Base-by-base conservation (phyloP, 2,888 invertebrate species). In the Gymnocheta viridis region DNA sequence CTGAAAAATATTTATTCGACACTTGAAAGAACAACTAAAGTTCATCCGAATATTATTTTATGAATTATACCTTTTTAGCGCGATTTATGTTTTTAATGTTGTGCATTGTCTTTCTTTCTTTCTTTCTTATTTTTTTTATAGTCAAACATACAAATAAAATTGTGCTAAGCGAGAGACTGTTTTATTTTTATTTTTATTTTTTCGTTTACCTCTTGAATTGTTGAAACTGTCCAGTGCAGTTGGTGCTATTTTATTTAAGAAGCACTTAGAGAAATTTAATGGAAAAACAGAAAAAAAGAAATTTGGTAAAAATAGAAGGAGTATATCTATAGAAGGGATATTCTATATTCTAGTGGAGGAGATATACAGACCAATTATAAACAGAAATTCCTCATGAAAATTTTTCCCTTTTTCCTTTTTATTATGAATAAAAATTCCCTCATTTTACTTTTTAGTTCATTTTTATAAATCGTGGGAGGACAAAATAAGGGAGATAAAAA, bases 191-290 rank as follows among this genome's bases (percentile, higher is more conserved):
- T n/a, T n/a, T n/a, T n/a, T n/a, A n/a, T n/a, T n/a, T n/a, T 66
- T 67, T 64, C 49, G 24, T 49, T 62, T 38, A 76, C 67, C 60
- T 67, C 62, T 73, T 73, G 29, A 79, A 67, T 54, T 60, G 22
- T 38, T 67, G 2, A 62, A 78, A 69, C 67, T 82, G 78, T 73
- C 67, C 78, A 82, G n/a, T 64, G 67, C 79, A 79, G 73, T 38
- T 19, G 38, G 17, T 41, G 14, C 6, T 54, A n/a, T n/a, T n/a
- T 27, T 47, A 47, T 69, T 29, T 41, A 2, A 17, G 7, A 58
- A 24, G 38, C 58, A 69, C 47, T 67, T 2, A 14, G 9, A 35
- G 67, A 77, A 69, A 69, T 38, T 27, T 0, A 14, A 7, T 29
- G 22, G 14, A n/a, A 64, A 17, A 19, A 19, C 9, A 9, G 22